Base-by-base conservation (phyloP, 2,113 vertebrate species). In the Manacus vitellinus region DNA sequence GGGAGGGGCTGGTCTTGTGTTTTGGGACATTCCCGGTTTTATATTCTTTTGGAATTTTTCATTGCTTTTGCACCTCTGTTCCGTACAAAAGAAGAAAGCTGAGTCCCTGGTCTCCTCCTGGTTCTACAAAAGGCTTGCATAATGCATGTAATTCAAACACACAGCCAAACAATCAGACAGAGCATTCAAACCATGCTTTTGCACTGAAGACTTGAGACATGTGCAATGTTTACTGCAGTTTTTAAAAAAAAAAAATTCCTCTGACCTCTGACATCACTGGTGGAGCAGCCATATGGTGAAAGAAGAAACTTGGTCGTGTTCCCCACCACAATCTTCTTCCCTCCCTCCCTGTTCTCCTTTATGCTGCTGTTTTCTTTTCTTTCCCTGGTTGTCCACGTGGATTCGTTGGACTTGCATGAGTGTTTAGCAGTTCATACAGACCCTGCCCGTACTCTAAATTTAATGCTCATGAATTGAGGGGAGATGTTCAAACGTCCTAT, bases 201-300 rank as follows among this genome's bases (percentile, higher is more conserved):
- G 98, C 98, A 98, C 98, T 98, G 98, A 98, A 97, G 98, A 98
- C 97, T 98, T 97, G 97, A 98, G 89, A 97, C 97, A 97, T 97
- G 98, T 98, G 97, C 98, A 97, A 98, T 98, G 98, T 98, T 98
- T 98, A 98, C 98, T 97, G 96, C 98, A 95, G 97, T 98, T 97
- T 62, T 58, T 56, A 35, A 66, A 70, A 87, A 91, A 66, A 84
- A 95, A 96, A 96, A 95, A 94, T 95, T 98, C 96, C 94, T 97
- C 95, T 98, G 97, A 97, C 92, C 95, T 97, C 96, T 94, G 96
- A 95, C 89, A 96, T 98, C 97, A 98, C 97, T 98, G 97, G 96
- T 96, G 94, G 96, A 97, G 94, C 92, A 95, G 96, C 97, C 96
- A 73, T 97, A 95, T 93, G 97, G 97, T 98, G 95, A 97, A 97